These are phyloP conservation scores for Amphipyra tragopoginis DNA, from an alignment of 2,888 invertebrate genomes.

Conservation along the genomic window DNA sequence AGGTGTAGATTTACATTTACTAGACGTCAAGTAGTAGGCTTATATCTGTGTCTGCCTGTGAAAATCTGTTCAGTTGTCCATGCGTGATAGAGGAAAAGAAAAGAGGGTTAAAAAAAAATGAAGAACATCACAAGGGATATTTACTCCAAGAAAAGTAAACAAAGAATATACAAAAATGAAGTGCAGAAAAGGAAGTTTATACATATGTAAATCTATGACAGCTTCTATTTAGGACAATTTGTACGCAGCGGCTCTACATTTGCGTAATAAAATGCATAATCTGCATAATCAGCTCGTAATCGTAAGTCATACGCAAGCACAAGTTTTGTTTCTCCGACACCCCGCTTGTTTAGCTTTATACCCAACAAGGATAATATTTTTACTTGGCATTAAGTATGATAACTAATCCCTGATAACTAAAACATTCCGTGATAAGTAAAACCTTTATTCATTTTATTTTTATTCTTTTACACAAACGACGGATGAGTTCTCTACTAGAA, in stretches of 20 bases:
- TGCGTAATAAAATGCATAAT: constrained; percentile 75
- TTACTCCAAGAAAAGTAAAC: background rate
- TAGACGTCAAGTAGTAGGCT: too few species aligned
- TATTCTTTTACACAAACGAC: background rate
- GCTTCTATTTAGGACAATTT: constrained; percentile 74
- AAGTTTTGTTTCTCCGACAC: constrained; percentile 67
- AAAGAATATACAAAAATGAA: constrained; percentile 5
- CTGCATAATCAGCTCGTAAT: constrained; percentile 78
- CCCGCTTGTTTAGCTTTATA: constrained; percentile 34
- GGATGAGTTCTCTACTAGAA: background rate
- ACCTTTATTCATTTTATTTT: constrained; percentile 17
- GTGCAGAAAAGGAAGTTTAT: constrained; percentile 6
- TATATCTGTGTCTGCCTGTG: too few species aligned
- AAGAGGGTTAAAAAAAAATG: too few species aligned
- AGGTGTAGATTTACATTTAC: too few species aligned
- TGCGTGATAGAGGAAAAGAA: too few species aligned
- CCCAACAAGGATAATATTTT: constrained; percentile 54
- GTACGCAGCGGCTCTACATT: constrained; percentile 73
- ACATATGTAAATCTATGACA: constrained; percentile 22
- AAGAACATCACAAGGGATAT: background rate
- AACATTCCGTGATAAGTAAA: constrained; percentile 51
- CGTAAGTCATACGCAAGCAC: constrained; percentile 71
- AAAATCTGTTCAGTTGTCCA: too few species aligned
- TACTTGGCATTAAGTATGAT: constrained; percentile 38
- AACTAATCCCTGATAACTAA: constrained; percentile 51